Conservation (phyloP, 2,113 vertebrate species). For the Apus apus region DNA sequence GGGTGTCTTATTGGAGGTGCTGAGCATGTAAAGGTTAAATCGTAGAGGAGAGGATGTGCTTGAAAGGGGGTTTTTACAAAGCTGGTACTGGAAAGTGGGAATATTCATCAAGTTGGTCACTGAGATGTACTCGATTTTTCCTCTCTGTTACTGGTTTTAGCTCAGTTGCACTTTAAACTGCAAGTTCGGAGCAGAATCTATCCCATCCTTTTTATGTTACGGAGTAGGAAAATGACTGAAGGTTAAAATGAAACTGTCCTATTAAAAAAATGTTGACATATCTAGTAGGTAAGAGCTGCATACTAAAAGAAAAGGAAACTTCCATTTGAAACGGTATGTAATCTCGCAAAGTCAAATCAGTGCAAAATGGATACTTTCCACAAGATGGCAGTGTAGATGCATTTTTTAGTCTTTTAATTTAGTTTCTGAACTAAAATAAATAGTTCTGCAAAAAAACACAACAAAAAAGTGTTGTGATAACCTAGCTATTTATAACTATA, state of each 20-base stretch:
- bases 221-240: background rate
- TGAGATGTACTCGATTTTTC: background rate
- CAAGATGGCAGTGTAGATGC: conserved; percentile 28
- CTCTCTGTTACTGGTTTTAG: background rate
- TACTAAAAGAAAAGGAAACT: background rate
- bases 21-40: background rate
- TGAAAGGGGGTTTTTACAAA: background rate
- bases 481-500: background rate
- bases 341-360: background rate
- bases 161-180: background rate
- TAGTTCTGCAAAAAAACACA: background rate
- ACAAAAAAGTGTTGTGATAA: background rate
- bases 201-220: background rate
- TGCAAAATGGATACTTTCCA: background rate
- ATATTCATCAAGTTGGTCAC: background rate
- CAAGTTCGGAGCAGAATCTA: background rate
- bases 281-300: background rate
- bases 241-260: background rate
- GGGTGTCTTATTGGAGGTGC: background rate
- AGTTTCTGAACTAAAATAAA: background rate
- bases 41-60: background rate
- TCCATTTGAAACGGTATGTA: background rate
- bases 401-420: background rate
- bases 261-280: accelerated
- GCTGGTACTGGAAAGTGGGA: background rate